phyloP scores from a whole-genome alignment of 2,113 vertebrate genomes.

The Brachyhypopomus gauderio region DNA sequence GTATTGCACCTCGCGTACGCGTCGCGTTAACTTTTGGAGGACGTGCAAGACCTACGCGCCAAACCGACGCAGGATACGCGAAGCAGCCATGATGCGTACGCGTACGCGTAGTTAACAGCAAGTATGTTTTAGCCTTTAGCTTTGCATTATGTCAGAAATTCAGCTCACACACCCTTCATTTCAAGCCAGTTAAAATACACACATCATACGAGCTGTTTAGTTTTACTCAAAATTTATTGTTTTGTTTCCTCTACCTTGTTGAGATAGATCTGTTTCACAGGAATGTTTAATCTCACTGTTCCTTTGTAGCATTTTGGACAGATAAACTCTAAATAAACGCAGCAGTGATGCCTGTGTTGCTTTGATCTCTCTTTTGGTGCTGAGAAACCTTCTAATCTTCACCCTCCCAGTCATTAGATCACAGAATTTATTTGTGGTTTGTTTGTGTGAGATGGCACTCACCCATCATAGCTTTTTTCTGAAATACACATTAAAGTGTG shows the following conservation, averaged over 20 bases:
- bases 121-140: too few relatives aligned
- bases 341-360: constrained; percentile 44
- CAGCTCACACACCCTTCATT: constrained; percentile 1
- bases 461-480: neutral
- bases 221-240: neutral
- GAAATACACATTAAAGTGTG: too few relatives aligned
- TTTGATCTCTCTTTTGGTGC: constrained; percentile 31
- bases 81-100: too few relatives aligned
- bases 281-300: constrained; percentile 28
- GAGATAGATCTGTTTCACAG: constrained; percentile 7
- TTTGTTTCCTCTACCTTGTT: constrained; percentile 17
- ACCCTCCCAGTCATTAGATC: constrained; percentile 23
- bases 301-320: constrained; percentile 36
- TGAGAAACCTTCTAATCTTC: constrained; percentile 33
- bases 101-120: too few relatives aligned
- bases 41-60: too few relatives aligned
- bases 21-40: too few relatives aligned
- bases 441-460: constrained; percentile 5
- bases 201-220: neutral
- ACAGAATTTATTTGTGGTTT: constrained; percentile 17
- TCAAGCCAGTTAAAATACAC: neutral
- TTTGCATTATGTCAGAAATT: constrained; percentile 5
- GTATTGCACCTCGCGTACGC: too few relatives aligned
- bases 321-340: constrained; percentile 50
- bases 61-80: too few relatives aligned